Conservation (phyloP, 2,797 vertebrate genomes). For the Schizopygopsis malacanthus region DNA sequence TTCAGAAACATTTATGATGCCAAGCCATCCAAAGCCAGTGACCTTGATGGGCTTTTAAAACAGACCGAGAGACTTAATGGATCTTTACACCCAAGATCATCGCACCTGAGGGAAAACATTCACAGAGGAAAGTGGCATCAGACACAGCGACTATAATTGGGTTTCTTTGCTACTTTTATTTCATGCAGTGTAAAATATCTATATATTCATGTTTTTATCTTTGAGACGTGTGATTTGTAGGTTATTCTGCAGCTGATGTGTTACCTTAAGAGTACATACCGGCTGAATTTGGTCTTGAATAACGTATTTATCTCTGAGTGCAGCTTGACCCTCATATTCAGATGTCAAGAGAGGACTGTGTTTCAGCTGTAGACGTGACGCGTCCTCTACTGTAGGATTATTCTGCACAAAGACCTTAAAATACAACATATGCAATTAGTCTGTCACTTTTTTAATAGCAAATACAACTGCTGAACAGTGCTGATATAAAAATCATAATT, state of each 20-base stretch:
- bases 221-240: background rate
- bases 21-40: constrained; percentile 30
- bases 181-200: background rate
- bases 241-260: background rate
- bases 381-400: background rate
- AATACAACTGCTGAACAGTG: no score
- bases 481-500: no score
- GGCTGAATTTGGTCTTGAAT: background rate
- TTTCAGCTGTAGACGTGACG: background rate
- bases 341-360: background rate
- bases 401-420: constrained; percentile 1
- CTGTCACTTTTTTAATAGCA: background rate
- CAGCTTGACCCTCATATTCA: background rate
- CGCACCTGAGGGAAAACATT: constrained; percentile 39
- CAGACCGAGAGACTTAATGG: constrained; percentile 45
- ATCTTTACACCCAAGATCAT: constrained; percentile 38
- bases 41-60: constrained; percentile 45
- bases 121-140: constrained; percentile 1
- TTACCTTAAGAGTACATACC: background rate
- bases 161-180: background rate
- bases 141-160: constrained; percentile 2
- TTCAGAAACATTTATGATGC: constrained; percentile 44
- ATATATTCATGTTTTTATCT: background rate
- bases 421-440: background rate
- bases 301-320: background rate